These are phyloP conservation scores for Gymnopithys bicolor DNA, from an alignment of 2,797 vertebrate species.

Conservation along the genomic window DNA sequence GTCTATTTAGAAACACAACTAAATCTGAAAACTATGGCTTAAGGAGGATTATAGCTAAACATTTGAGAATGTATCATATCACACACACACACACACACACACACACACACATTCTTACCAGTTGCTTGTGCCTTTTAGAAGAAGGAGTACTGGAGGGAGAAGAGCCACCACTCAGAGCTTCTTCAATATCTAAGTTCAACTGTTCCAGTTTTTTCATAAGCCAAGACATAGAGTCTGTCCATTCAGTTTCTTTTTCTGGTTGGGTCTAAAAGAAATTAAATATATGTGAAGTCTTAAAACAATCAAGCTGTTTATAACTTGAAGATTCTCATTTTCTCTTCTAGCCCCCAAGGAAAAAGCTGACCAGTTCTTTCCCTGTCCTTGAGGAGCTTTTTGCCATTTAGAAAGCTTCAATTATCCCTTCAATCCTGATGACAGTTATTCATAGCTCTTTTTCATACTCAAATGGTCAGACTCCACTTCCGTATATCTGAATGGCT, in stretches of 20 bases:
- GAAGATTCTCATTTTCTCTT: neutral
- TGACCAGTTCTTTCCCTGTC: neutral
- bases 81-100: neutral
- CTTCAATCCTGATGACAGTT: neutral
- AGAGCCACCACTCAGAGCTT: constrained; percentile 83
- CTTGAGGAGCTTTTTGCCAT: neutral
- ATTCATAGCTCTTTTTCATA: neutral
- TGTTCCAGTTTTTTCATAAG: constrained; percentile 89
- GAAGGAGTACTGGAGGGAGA: constrained; percentile 82
- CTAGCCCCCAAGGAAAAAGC: neutral
- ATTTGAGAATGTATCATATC: fast-evolving
- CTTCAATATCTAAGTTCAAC: constrained; percentile 89
- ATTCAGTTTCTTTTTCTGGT: constrained; percentile 76
- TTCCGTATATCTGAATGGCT: neutral
- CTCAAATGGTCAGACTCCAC: neutral
- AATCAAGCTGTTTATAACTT: neutral
- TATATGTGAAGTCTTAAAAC: neutral
- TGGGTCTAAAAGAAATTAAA: constrained; percentile 57
- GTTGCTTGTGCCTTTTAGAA: constrained; percentile 72
- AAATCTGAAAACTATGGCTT: neutral
- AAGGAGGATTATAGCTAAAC: neutral
- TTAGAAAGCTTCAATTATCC: constrained; percentile 14
- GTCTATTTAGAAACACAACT: neutral
- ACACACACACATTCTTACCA: constrained; percentile 67
- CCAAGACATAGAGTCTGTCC: constrained; percentile 85